Percentiles rank a stretch among this genome's conserved stretches.
Evolutionary conservation across 37 sponge, comb jelly and placozoan genomes (phyloP).

Genomic region (Cladorhizidae sp.): DNA sequence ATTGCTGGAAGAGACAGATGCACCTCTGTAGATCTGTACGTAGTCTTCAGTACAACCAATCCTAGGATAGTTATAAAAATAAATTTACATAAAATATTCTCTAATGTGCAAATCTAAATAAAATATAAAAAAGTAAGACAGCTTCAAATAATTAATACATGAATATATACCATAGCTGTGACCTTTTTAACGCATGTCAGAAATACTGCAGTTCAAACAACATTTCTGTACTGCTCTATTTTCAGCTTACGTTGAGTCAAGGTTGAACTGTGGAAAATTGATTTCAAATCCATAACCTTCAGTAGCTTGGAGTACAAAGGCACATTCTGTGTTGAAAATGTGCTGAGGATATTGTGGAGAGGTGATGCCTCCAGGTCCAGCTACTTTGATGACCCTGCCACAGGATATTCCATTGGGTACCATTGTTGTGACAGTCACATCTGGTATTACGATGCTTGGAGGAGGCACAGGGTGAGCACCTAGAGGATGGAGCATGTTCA

Average conservation of each 20-base stretch:
- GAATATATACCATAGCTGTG: no score
- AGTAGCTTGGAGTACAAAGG: conserved; percentile 36
- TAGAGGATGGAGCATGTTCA: background rate
- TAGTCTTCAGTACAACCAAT: conserved; percentile 9
- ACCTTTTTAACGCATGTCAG: no score
- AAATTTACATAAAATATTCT: no score
- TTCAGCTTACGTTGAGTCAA: conserved; percentile 15
- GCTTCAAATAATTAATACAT: no score
- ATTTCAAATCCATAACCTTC: conserved; percentile 36
- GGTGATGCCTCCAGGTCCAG: background rate
- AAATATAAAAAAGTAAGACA: no score
- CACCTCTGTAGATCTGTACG: conserved; percentile 1
- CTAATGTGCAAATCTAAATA: no score
- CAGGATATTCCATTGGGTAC: conserved; percentile 33
- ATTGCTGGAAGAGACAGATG: background rate
- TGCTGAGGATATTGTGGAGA: conserved; percentile 46
- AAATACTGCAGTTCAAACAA: no score
- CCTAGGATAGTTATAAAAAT: no score
- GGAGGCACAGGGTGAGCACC: conserved; percentile 8
- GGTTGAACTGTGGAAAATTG: background rate
- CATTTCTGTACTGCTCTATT: no score
- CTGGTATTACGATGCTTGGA: background rate
- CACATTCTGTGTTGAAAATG: conserved; percentile 24
- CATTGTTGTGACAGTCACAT: background rate
- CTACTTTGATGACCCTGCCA: conserved; percentile 15